Base-by-base conservation (phyloP, 92 coral and sea anemone genomes). In the Siderastrea siderea region DNA sequence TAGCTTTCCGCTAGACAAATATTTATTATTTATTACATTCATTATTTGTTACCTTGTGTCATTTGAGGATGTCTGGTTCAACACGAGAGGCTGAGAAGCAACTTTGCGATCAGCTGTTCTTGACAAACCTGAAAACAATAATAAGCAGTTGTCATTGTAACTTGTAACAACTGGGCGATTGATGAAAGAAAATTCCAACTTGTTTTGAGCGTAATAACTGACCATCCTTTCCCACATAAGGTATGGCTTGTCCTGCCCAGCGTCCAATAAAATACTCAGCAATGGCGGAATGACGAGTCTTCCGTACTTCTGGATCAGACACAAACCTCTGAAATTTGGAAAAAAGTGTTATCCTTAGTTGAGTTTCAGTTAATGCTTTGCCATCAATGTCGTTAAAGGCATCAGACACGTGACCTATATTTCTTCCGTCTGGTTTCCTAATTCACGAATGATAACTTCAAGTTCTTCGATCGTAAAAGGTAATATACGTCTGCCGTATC, bases 181-280 rank as follows among this genome's bases (percentile, higher is more conserved):
- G 1, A 52, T 9, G 57, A 52, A 52, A 8, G 9, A 52, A 5
- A 52, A 52, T 52, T 52, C 57, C 57, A 52, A 8, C 57, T 26
- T 26, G 38, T 26, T 26, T 26, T 26, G 38, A 26, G 38, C 0
- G 38, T 26, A 47, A 15, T 67, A 19, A 44, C 47, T 67, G 12
- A 84, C 88, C 88, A 84, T 84, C 68, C 48, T 84, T 84, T 7
- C 68, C 88, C 17, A 84, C 65, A 81, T 84, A 84, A 6, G 88
- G 88, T 45, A 72, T 47, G 17, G 71, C 50, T 49, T 74, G 70
- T 47, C 88, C 88, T 47, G 88, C 88, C 88, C 88, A 84, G 5
- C 71, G 64, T 3, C 88, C 88, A 16, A 84, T 57, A 53, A 84
- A 84, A 63, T 84, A 84, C 71, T 84, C 88, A 7, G 81, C 72